A percentile compares a stretch with the other conserved stretches of the same genome.
Conservation (phyloP, 2,797 vertebrate genomes). For the Tokudaia muenninki region DNA sequence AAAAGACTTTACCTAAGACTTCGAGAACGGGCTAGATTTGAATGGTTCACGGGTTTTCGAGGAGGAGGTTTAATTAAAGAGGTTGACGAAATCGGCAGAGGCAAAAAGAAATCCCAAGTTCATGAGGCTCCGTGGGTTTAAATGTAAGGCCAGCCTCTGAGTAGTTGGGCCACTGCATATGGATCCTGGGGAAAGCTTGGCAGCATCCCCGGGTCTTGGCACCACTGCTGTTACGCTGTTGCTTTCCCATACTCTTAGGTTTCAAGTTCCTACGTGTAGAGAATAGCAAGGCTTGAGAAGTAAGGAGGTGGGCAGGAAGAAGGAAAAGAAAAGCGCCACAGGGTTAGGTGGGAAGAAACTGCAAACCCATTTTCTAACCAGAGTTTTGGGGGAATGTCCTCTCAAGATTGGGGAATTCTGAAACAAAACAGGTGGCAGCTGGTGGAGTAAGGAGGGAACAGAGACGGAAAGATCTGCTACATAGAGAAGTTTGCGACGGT, state of each 20-base stretch:
- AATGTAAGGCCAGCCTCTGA: constrained; percentile 42
- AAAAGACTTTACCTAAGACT: constrained; percentile 19
- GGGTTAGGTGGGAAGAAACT: constrained; percentile 37
- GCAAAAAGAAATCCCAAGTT: constrained; percentile 28
- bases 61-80: constrained; percentile 64
- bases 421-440: constrained; percentile 42
- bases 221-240: constrained; percentile 45
- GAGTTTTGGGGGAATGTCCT: not conserved
- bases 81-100: constrained; percentile 50
- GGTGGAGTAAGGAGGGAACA: constrained; percentile 18
- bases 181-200: constrained; percentile 68
- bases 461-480: constrained; percentile 23
- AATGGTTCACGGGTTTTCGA: constrained; percentile 15
- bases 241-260: constrained; percentile 77
- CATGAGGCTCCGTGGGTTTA: not conserved
- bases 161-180: constrained; percentile 66
- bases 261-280: constrained; percentile 76
- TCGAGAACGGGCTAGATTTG: constrained; percentile 17
- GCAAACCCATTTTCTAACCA: constrained; percentile 4
- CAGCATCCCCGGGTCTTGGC: constrained; percentile 69
- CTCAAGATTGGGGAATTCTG: not conserved
- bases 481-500: constrained; percentile 37
- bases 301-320: constrained; percentile 66
- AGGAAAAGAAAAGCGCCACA: constrained; percentile 27
- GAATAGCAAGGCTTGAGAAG: constrained; percentile 78